Evolutionary conservation across 2,113 vertebrate genomes (phyloP).

Genomic region (Carollia perspicillata): DNA sequence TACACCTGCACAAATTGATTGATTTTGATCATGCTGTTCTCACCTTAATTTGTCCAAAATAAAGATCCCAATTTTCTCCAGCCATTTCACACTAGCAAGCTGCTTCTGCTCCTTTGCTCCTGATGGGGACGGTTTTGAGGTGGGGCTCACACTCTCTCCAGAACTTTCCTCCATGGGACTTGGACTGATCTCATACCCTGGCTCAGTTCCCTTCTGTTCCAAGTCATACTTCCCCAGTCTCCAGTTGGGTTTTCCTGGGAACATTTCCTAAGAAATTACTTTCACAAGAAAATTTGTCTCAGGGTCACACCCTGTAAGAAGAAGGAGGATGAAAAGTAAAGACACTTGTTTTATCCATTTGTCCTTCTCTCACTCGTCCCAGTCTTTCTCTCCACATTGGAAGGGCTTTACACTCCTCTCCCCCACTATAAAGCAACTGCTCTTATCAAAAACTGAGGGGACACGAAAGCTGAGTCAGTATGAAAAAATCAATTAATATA

Average conservation of each 20-base stretch:
- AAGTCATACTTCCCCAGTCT: not conserved
- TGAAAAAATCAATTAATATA: not conserved
- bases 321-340: not conserved
- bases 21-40: not conserved
- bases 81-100: not conserved
- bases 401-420: not conserved
- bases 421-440: not conserved
- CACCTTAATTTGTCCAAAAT: not conserved
- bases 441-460: not conserved
- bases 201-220: not conserved
- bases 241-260: not conserved
- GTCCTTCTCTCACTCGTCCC: not conserved
- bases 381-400: not conserved
- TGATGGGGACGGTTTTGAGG: not conserved
- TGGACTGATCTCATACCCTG: not conserved
- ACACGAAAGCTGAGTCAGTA: not conserved
- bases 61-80: not conserved
- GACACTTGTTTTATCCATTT: not conserved
- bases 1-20: not conserved
- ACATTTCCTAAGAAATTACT: not conserved
- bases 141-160: not conserved
- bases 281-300: not conserved
- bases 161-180: not conserved
- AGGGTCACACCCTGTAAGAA: not conserved
- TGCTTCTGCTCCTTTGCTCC: not conserved